Evolutionary conservation across 2,113 vertebrate genomes (phyloP).

Genomic region (Sinocyclocheilus anshuiensis): DNA sequence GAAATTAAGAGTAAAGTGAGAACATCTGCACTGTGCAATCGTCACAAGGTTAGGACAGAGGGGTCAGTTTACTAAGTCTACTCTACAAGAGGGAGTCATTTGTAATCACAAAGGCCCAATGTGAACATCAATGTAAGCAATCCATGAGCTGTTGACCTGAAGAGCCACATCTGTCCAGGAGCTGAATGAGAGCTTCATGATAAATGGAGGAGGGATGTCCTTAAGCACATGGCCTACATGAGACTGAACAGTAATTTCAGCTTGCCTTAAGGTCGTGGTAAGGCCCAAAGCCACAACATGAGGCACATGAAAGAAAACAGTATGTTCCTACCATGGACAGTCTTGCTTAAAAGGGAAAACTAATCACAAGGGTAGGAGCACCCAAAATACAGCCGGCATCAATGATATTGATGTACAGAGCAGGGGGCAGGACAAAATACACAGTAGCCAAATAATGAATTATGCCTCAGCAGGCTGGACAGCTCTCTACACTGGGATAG

Average conservation of each 20-base stretch:
- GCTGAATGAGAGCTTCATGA: conserved; percentile 42
- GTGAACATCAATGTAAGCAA: not conserved
- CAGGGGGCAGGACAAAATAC: not conserved
- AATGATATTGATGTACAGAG: not conserved
- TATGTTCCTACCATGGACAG: conserved; percentile 58
- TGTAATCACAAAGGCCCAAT: not conserved
- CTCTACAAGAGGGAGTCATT: not conserved
- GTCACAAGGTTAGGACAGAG: not conserved
- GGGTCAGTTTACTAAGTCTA: not conserved
- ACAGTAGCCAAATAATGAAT: not conserved
- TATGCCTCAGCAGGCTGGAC: conserved; percentile 41
- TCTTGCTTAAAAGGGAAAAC: conserved; percentile 50
- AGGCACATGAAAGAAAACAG: conserved; percentile 73
- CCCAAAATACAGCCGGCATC: not conserved
- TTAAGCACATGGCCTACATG: conserved; percentile 63
- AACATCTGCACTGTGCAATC: not conserved
- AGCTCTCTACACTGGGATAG: conserved; percentile 50
- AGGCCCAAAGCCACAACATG: conserved; percentile 71
- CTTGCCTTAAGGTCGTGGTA: conserved; percentile 69
- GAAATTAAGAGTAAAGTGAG: conserved; percentile 21
- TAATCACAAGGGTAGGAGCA: conserved; percentile 4
- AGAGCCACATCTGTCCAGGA: conserved; percentile 44
- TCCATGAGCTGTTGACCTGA: not conserved
- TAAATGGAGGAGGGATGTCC: conserved; percentile 52
- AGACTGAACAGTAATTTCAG: conserved; percentile 72